These are phyloP conservation scores for Oryzaephilus surinamensis DNA, from an alignment of 1,140 invertebrate genomes.

Conservation along the genomic window DNA sequence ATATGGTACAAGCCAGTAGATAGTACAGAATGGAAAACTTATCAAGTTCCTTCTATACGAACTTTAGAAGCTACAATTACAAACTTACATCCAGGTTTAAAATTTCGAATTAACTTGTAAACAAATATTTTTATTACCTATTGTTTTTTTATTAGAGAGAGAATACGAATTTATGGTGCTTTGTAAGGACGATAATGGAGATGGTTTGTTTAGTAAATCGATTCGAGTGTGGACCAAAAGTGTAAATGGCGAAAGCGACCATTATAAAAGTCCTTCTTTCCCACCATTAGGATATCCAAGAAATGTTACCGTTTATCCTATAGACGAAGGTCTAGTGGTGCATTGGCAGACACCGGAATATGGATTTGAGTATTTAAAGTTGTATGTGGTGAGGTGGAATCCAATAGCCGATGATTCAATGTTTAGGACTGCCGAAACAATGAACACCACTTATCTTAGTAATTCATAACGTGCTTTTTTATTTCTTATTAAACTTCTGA, in stretches of 20 bases:
- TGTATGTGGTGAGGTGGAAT: conserved; percentile 37
- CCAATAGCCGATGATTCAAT: neutral
- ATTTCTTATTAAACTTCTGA: neutral
- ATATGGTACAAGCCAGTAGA: conserved; percentile 70
- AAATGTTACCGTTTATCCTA: conserved; percentile 52
- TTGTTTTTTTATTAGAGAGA: conserved; percentile 43
- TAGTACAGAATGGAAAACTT: conserved; percentile 65
- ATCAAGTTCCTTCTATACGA: conserved; percentile 54
- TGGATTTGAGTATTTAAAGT: conserved; percentile 44
- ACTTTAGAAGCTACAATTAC: conserved; percentile 68
- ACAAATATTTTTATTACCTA: neutral
- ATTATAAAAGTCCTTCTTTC: conserved; percentile 2
- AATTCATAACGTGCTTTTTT: conserved; percentile 2
- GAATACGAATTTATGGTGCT: conserved; percentile 88
- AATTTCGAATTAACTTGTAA: neutral
- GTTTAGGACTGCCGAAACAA: neutral
- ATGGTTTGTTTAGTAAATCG: conserved; percentile 82
- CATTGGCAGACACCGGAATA: conserved; percentile 59
- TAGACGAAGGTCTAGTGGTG: conserved; percentile 54
- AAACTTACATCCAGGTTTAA: conserved; percentile 60
- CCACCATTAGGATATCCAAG: conserved; percentile 48
- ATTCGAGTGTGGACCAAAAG: conserved; percentile 66
- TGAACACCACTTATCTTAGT: neutral
- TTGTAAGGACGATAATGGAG: conserved; percentile 74
- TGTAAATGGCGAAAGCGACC: conserved; percentile 18